Percentiles rank a stretch among this genome's conserved stretches.
These are phyloP conservation scores for Aurelia sp. DNA, from an alignment of 30 jellyfish, hydroid and myxozoan genomes.

Conservation along the genomic window DNA sequence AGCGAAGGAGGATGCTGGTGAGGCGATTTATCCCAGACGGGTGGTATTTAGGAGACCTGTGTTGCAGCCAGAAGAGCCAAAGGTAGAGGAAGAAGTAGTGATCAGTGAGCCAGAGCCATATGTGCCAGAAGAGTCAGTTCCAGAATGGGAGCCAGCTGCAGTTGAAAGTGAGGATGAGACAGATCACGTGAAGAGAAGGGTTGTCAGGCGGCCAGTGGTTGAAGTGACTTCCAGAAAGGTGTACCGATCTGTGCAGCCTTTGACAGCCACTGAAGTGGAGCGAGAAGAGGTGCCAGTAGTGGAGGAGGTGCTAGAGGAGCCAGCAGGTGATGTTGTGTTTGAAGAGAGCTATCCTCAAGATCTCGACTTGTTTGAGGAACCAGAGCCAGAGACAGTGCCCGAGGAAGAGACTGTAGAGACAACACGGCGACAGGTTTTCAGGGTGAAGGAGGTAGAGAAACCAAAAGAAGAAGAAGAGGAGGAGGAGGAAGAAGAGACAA, in stretches of 20 bases:
- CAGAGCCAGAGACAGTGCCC: slow-evolving; percentile 1
- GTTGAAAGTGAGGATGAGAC: slow-evolving; percentile 21
- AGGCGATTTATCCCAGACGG: slow-evolving; percentile 52
- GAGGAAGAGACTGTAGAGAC: slow-evolving; percentile 2
- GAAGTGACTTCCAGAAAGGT: slow-evolving; percentile 41
- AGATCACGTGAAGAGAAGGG: slow-evolving; percentile 40
- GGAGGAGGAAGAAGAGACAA: background rate
- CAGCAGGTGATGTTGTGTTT: slow-evolving; percentile 15
- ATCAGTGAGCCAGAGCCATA: slow-evolving; percentile 47
- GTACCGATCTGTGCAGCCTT: slow-evolving; percentile 11
- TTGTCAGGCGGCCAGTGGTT: slow-evolving; percentile 42
- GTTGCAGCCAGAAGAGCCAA: background rate
- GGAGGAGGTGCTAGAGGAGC: background rate
- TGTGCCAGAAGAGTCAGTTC: slow-evolving; percentile 43
- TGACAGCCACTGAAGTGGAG: slow-evolving; percentile 23
- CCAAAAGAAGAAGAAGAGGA: background rate
- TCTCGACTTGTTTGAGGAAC: slow-evolving; percentile 10
- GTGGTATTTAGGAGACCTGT: slow-evolving; percentile 48
- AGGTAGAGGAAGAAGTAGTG: slow-evolving; percentile 14
- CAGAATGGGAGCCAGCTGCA: slow-evolving; percentile 15
- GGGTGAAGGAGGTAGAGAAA: background rate
- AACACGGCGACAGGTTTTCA: slow-evolving; percentile 43
- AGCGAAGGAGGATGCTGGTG: slow-evolving; percentile 38
- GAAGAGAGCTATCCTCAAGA: slow-evolving; percentile 19
- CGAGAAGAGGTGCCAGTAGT: slow-evolving; percentile 4